Evolutionary conservation across 2,113 vertebrate species (phyloP), one percentile per base, ranked within the genome.

Genomic region (Sebastes schlegelii): DNA sequence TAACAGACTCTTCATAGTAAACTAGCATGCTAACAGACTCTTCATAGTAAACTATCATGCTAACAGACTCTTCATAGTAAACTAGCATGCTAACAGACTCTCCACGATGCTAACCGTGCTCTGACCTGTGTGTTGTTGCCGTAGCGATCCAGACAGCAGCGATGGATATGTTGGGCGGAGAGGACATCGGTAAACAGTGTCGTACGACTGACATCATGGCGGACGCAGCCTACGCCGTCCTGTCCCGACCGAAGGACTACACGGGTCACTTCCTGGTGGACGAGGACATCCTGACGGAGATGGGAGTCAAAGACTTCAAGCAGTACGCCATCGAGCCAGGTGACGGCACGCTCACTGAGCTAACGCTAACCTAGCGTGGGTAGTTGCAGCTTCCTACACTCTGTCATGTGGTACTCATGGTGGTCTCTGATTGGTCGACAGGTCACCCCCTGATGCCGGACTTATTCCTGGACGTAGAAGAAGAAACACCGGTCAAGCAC

Each of bases 211-310:
- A 99, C 67, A 99, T 99, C 85, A 95, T 99, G 58, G 98, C 98
- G 0, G 98, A 99, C 77, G 98, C 98, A 43, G 98, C 98, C 0
- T 99, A 99, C 45, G 95, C 95, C 84, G 92, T 99, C 91, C 94
- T 99, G 80, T 95, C 94, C 77, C 96, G 94, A 68, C 95, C 96
- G 0, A 96, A 94, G 91, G 96, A 79, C 89, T 99, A 95, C 92
- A 99, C 97, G 0, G 98, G 98, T 43, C 96, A 97, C 83, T 99
- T 99, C 77, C 11, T 97, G 88, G 96, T 99, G 83, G 98, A 99
- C 80, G 98, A 99, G 88, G 95, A 96, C 71, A 70, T 99, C 51
- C 95, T 23, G 23, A 23, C 23, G 89, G 92, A 95, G 88, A 95
- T 97, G 77, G 98, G 98, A 57, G 83, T 99, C 83, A 90, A 86